A percentile compares a stretch with the other conserved stretches of the same genome.
Evolutionary conservation across 2,888 invertebrate genomes (phyloP).

Genomic region (Hydropsyche betteni): DNA sequence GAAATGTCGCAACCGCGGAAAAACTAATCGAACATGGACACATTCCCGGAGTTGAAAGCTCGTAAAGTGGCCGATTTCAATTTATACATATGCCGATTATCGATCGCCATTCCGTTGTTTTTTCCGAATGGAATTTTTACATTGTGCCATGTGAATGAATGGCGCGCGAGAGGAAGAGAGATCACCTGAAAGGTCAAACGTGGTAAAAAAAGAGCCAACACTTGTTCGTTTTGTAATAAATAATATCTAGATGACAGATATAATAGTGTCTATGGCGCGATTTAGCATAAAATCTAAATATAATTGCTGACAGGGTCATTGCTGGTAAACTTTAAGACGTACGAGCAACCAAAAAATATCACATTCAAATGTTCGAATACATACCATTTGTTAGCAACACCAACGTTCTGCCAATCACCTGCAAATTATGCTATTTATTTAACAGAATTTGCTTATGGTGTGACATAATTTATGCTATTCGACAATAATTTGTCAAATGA

Average conservation of each 20-base stretch:
- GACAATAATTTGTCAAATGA: conserved; percentile 12
- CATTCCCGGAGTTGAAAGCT: conserved; percentile 2
- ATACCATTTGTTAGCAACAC: conserved; percentile 23
- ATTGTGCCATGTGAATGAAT: neutral
- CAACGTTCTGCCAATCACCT: conserved; percentile 23
- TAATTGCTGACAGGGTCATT: conserved; percentile 44
- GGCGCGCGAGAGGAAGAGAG: conserved; percentile 29
- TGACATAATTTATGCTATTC: conserved; percentile 8
- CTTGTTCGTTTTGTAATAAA: conserved; percentile 47
- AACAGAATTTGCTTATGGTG: conserved; percentile 13
- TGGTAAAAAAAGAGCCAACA: conserved; percentile 39
- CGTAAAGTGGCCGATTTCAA: conserved; percentile 16
- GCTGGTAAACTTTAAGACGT: conserved; percentile 9
- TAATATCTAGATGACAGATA: conserved; percentile 48
- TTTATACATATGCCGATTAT: neutral
- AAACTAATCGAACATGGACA: neutral
- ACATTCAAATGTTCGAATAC: neutral
- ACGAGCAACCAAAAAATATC: neutral
- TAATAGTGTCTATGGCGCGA: conserved; percentile 42
- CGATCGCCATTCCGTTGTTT: conserved; percentile 1
- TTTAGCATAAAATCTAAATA: conserved; percentile 48
- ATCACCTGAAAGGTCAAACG: conserved; percentile 42
- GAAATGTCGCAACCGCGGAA: too few relatives aligned
- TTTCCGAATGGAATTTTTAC: conserved; percentile 3
- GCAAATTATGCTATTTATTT: conserved; percentile 16